Percentiles rank a stretch among this genome's conserved stretches.
phyloP scores from a whole-genome alignment of 92 coral and sea anemone genomes.

The Heteractis magnifica region DNA sequence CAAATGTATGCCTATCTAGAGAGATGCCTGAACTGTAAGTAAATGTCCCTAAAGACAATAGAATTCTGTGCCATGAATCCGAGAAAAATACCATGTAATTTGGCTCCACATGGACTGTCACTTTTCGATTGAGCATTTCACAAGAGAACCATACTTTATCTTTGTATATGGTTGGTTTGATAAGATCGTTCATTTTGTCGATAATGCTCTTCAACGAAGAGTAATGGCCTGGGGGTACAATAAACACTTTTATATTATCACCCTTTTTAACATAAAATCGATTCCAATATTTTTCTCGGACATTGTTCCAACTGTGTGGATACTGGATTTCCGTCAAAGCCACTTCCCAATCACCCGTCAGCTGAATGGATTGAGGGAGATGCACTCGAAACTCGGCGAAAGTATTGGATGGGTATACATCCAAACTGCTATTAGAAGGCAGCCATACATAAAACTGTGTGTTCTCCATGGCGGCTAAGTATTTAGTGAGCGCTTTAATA shows the following conservation, averaged over 20 bases:
- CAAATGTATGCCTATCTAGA: too few relatives aligned
- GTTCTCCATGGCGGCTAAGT: conserved; percentile 40
- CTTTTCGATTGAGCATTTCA: conserved; percentile 25
- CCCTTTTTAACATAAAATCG: too few relatives aligned
- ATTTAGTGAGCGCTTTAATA: conserved; percentile 16
- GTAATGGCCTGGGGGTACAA: conserved; percentile 41
- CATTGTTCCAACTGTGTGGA: too few relatives aligned
- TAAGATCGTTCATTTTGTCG: conserved; percentile 32
- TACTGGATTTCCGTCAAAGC: conserved; percentile 36
- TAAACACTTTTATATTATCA: not conserved
- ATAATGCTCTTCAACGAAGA: conserved; percentile 30
- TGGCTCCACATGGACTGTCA: conserved; percentile 22
- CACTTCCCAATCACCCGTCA: conserved; percentile 51
- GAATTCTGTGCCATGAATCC: too few relatives aligned
- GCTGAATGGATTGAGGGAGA: conserved; percentile 9
- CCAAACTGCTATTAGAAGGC: not conserved
- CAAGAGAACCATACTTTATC: conserved; percentile 22
- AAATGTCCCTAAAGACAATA: too few relatives aligned
- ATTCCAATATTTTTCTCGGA: too few relatives aligned
- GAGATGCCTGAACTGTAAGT: too few relatives aligned
- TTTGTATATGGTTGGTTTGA: conserved; percentile 9
- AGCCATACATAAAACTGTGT: conserved; percentile 47
- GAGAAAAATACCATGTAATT: too few relatives aligned
- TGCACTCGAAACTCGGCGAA: conserved; percentile 44
- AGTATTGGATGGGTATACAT: conserved; percentile 45